Evolutionary conservation across 2,797 vertebrate species (phyloP).

Genomic region (Cynodonichthys magdalenae): DNA sequence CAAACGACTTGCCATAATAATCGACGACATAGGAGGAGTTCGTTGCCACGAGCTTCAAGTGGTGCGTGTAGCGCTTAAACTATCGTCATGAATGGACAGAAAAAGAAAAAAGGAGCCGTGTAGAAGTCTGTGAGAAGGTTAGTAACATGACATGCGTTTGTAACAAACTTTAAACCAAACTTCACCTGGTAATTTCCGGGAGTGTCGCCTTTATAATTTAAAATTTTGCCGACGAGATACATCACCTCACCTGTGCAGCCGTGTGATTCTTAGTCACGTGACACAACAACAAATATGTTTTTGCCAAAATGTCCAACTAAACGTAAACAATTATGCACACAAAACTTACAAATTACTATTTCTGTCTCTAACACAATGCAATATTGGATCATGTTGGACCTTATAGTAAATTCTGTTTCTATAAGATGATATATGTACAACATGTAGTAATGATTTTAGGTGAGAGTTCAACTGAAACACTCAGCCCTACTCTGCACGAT

Average conservation of each 20-base stretch:
- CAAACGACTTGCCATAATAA: neutral
- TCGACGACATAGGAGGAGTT: neutral
- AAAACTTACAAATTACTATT: no score
- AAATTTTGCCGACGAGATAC: neutral
- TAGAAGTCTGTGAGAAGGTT: conserved; percentile 27
- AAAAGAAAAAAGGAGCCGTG: neutral
- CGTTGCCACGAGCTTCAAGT: no score
- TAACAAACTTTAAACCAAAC: neutral
- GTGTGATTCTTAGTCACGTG: conserved; percentile 43
- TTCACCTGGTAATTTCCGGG: rapidly evolving
- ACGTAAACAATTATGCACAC: neutral
- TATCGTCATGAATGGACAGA: neutral
- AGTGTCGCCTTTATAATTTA: no score
- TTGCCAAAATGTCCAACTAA: neutral
- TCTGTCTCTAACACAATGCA: no score
- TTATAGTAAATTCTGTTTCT: no score
- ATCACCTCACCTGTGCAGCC: conserved; percentile 28
- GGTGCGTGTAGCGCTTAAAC: neutral
- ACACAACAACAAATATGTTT: neutral
- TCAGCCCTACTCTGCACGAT: no score
- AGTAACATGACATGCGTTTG: neutral
- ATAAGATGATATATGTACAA: no score
- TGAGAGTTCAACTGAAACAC: no score
- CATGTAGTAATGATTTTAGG: no score
- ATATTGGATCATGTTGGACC: no score